Evolutionary conservation across 2,888 invertebrate genomes (phyloP).

Genomic region (Siphlonurus alternatus): DNA sequence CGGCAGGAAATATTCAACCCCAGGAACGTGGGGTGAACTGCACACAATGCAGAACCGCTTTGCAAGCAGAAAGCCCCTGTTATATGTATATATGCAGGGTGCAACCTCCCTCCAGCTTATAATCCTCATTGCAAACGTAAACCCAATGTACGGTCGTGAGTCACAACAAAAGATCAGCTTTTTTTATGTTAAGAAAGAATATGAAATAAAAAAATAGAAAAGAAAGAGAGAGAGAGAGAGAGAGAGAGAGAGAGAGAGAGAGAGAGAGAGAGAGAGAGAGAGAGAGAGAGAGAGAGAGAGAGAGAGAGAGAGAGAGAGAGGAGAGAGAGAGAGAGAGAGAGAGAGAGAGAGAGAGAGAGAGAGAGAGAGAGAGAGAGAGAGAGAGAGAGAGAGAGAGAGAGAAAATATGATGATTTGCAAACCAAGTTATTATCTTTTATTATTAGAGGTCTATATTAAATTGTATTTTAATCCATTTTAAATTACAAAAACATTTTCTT

Average conservation of each 20-base stretch:
- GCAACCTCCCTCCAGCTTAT: neutral
- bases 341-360: too few relatives aligned
- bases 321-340: too few relatives aligned
- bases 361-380: neutral
- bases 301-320: neutral
- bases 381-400: neutral
- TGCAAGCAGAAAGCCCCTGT: neutral
- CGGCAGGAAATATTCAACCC: conserved; percentile 3
- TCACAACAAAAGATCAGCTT: neutral
- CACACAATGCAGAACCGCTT: neutral
- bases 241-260: neutral
- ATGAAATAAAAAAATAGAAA: neutral
- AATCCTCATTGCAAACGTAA: conserved; percentile 10
- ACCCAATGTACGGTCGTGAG: neutral
- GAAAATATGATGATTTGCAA: neutral
- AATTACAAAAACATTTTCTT: too few relatives aligned
- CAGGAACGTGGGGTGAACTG: neutral
- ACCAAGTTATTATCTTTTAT: neutral
- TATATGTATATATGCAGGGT: neutral
- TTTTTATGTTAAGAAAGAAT: neutral
- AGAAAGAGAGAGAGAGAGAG: neutral
- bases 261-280: neutral
- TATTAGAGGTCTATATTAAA: too few relatives aligned
- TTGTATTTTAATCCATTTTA: neutral
- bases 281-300: neutral